phyloP scores from a whole-genome alignment of 2,888 invertebrate species.

The Pedicia rivosa region DNA sequence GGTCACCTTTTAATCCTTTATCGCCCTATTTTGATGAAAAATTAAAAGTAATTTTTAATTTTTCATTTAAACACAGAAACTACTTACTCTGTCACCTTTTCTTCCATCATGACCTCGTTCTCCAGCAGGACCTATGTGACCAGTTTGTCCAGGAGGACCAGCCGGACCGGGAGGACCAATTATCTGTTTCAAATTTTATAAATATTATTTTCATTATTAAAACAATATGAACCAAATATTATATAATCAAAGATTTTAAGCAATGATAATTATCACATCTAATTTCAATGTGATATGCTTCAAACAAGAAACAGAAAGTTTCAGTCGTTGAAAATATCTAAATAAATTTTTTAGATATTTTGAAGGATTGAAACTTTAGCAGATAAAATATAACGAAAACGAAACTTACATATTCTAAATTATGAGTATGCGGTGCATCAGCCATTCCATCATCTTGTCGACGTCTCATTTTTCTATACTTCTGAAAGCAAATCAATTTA shows the following conservation, averaged over 20 bases:
- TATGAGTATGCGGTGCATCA: constrained; percentile 29
- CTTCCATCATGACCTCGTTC: constrained; percentile 59
- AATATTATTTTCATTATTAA: no score
- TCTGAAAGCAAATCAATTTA: constrained; percentile 16
- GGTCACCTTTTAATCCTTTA: constrained; percentile 29
- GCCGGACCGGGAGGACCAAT: constrained; percentile 41
- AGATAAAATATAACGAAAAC: constrained; percentile 3
- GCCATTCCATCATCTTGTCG: constrained; percentile 31
- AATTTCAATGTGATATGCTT: no score
- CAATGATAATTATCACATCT: no score
- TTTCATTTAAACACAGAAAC: not conserved
- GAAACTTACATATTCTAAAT: constrained; percentile 30
- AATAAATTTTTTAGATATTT: no score
- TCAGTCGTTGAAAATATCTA: no score
- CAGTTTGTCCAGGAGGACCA: constrained; percentile 60
- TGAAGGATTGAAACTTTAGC: no score
- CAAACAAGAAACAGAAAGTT: no score
- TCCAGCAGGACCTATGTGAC: constrained; percentile 26
- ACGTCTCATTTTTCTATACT: constrained; percentile 32
- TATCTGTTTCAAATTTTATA: constrained; percentile 27
- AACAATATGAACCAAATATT: no score
- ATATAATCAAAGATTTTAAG: no score
- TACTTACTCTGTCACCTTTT: constrained; percentile 63
- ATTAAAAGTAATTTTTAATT: not conserved
- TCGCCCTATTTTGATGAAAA: constrained; percentile 20